Evolutionary conservation across 2,797 vertebrate species (phyloP), one percentile per base, ranked within the genome.

Genomic region (Vultur gryphus): DNA sequence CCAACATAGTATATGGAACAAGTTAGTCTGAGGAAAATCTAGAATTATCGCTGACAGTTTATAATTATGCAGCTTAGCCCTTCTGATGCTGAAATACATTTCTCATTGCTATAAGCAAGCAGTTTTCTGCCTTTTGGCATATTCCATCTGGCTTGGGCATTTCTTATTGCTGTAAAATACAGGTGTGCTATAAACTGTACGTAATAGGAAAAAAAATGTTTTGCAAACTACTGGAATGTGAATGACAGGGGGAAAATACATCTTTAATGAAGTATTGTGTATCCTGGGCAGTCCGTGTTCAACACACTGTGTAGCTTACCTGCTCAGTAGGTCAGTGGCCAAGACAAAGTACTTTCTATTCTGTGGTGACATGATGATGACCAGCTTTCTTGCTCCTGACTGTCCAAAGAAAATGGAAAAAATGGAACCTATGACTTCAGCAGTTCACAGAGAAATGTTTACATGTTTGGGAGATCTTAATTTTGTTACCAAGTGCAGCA

Each of bases 391-490:
- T 93, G 70, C 41, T 75, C 37, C 69, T 83, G 78, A 82, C 11
- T 94, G 85, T 49, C 65, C 29, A 12, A 64, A 80, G 18, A 64
- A 89, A 93, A 90, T 79, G 58, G 51, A 65, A 94, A 70, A 83
- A 78, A 31, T 23, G 48, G 82, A 90, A 76, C 10, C 37, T 64
- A 51, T 93, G 75, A 83, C 64, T 93, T 93, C 65, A 85, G 89
- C 90, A 93, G 73, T 84, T 73, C 59, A 70, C 43, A 86, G 77
- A 80, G 57, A 91, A 62, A 51, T 90, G 82, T 89, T 85, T 93
- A 81, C 37, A 84, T 89, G 97, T 80, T 97, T 97, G 69, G 72
- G 95, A 96, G 97, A 96, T 79, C 59, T 65, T 78, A 66, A 62
- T 93, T 93, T 90, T 89, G 87, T 84, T 95, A 92, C 76, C 69